Evolutionary conservation across 2,797 vertebrate species (phyloP).

Genomic region (Sandelia bainsii): DNA sequence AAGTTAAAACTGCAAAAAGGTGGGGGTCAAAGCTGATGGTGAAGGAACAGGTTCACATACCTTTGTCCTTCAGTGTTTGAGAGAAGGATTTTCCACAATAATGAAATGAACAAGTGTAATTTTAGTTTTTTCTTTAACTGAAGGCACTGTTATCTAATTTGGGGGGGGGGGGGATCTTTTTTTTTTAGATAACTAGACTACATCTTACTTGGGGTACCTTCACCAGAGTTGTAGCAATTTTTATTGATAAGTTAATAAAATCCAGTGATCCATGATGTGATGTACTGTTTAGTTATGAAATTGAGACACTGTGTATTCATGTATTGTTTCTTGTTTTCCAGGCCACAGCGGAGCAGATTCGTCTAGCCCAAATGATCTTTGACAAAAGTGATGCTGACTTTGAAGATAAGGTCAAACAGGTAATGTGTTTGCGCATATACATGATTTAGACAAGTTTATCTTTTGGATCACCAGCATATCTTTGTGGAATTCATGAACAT

Average conservation of each 20-base stretch:
- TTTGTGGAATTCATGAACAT: background rate
- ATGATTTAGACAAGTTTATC: background rate
- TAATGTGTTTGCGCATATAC: conserved; percentile 56
- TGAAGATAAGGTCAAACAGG: conserved; percentile 98
- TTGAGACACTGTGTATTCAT: background rate
- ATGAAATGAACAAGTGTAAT: too few species aligned
- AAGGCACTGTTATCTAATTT: too few species aligned
- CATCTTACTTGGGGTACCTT: background rate
- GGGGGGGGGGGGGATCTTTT: too few species aligned
- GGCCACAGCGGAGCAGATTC: conserved; percentile 99
- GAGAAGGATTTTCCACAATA: too few species aligned
- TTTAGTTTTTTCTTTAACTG: too few species aligned
- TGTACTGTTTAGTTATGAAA: background rate
- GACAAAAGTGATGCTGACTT: conserved; percentile 97
- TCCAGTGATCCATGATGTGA: background rate
- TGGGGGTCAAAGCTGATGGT: too few species aligned
- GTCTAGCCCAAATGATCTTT: conserved; percentile 96
- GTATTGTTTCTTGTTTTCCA: conserved; percentile 62
- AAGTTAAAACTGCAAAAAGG: too few species aligned
- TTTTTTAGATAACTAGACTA: background rate
- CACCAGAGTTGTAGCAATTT: too few species aligned
- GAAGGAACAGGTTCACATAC: too few species aligned
- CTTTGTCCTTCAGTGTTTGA: too few species aligned
- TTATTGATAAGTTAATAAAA: background rate
- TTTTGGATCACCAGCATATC: background rate